phyloP scores from a whole-genome alignment of 1,140 invertebrate genomes.

The Ips typographus region DNA sequence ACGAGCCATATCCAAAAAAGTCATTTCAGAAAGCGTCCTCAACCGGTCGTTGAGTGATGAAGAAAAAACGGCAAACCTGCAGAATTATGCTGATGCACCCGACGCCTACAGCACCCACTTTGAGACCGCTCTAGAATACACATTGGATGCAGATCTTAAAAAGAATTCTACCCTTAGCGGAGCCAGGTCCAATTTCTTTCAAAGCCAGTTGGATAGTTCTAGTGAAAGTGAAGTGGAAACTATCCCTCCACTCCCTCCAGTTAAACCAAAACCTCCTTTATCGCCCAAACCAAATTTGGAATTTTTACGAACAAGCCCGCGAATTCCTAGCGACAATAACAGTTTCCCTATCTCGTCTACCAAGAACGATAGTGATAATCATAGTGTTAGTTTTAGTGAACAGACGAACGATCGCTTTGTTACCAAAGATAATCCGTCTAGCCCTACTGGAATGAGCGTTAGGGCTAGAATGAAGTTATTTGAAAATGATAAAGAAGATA shows the following conservation, averaged over 20 bases:
- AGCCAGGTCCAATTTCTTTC: slow-evolving; percentile 52
- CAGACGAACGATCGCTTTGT: slow-evolving; percentile 44
- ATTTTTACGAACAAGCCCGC: not conserved
- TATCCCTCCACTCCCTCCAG: not conserved
- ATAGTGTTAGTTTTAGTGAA: slow-evolving; percentile 43
- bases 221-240: slow-evolving; percentile 21
- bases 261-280: slow-evolving; percentile 8
- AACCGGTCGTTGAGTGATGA: slow-evolving; percentile 57
- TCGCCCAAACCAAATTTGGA: not conserved
- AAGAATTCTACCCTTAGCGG: slow-evolving; percentile 31
- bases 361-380: slow-evolving; percentile 33
- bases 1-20: slow-evolving; percentile 45
- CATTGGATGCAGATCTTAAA: slow-evolving; percentile 32
- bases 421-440: slow-evolving; percentile 48
- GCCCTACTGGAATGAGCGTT: slow-evolving; percentile 36
- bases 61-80: slow-evolving; percentile 54
- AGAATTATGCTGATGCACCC: slow-evolving; percentile 45
- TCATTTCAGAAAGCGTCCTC: slow-evolving; percentile 32
- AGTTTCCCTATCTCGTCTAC: slow-evolving; percentile 31
- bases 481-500: slow-evolving; percentile 41
- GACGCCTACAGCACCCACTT: slow-evolving; percentile 41
- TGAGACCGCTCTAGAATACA: slow-evolving; percentile 44
- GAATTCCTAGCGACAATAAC: slow-evolving; percentile 32
- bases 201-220: slow-evolving; percentile 45
- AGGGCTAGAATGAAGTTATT: slow-evolving; percentile 46